Conservation (phyloP, 2,797 vertebrate genomes). For the Pangasius mekongensis region DNA sequence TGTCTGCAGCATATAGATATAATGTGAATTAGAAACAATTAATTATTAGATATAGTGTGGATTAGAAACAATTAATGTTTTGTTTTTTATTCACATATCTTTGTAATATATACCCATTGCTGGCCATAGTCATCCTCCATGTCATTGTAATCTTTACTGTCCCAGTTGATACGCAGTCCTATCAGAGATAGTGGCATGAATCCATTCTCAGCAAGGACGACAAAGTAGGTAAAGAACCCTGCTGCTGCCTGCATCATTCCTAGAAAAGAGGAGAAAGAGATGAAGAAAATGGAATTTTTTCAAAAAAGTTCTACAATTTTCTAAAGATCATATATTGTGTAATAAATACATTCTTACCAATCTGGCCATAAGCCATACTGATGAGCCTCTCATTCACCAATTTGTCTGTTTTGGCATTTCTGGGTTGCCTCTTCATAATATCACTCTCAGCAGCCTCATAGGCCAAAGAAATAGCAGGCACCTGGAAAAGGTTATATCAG, state of each 20-base stretch:
- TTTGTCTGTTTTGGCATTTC: constrained; percentile 94
- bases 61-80: background rate
- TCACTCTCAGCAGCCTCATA: constrained; percentile 96
- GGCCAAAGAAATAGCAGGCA: constrained; percentile 96
- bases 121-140: constrained; percentile 82
- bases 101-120: constrained; percentile 83
- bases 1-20: constrained; percentile 73
- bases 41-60: no score
- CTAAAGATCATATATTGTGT: background rate
- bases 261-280: constrained; percentile 37
- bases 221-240: constrained; percentile 82
- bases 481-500: constrained; percentile 69
- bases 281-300: background rate
- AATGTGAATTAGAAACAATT: background rate
- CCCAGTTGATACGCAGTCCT: constrained; percentile 80
- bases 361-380: constrained; percentile 92
- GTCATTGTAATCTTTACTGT: constrained; percentile 75
- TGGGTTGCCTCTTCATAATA: constrained; percentile 98
- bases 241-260: constrained; percentile 83
- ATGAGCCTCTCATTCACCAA: constrained; percentile 80
- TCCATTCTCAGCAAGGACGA: constrained; percentile 81
- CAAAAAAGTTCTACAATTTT: background rate
- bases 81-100: constrained; percentile 36
- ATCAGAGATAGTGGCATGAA: constrained; percentile 74
- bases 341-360: constrained; percentile 77